Conservation (phyloP, 2,797 vertebrate species). For the Ceryle rudis region DNA sequence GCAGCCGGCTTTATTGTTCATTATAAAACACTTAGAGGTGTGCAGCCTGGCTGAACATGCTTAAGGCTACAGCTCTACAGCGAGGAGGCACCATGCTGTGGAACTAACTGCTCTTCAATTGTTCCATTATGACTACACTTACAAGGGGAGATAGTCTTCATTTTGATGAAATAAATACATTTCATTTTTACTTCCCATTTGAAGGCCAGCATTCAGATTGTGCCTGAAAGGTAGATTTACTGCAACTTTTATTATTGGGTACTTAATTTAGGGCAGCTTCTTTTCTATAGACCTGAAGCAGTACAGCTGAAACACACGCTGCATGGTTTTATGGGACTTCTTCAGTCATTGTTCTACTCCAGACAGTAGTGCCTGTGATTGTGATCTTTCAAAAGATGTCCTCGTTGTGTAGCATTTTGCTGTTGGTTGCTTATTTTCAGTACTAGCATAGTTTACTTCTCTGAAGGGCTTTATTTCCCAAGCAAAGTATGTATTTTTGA, state of each 20-base stretch:
- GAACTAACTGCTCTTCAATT: neutral
- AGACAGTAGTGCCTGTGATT: neutral
- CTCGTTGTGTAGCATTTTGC: neutral
- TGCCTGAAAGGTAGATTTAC: slow-evolving; percentile 46
- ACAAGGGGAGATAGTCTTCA: neutral
- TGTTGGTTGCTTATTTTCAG: neutral
- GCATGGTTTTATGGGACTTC: neutral
- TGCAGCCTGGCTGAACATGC: neutral
- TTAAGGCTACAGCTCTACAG: neutral
- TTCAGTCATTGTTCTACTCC: neutral
- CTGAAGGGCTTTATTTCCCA: neutral
- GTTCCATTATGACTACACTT: neutral
- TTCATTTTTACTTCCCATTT: neutral
- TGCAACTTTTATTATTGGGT: slow-evolving; percentile 29
- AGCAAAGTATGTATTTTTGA: neutral
- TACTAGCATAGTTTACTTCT: neutral
- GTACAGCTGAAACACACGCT: neutral
- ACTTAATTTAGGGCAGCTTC: slow-evolving; percentile 35
- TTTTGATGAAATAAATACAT: slow-evolving; percentile 26
- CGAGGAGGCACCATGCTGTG: neutral
- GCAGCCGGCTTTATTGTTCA: neutral
- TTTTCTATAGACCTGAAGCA: neutral
- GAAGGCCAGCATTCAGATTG: neutral
- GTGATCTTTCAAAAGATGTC: neutral
- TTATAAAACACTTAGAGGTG: neutral